Conservation (phyloP, 2,888 invertebrate genomes). For the Cantharis flavilabris region DNA sequence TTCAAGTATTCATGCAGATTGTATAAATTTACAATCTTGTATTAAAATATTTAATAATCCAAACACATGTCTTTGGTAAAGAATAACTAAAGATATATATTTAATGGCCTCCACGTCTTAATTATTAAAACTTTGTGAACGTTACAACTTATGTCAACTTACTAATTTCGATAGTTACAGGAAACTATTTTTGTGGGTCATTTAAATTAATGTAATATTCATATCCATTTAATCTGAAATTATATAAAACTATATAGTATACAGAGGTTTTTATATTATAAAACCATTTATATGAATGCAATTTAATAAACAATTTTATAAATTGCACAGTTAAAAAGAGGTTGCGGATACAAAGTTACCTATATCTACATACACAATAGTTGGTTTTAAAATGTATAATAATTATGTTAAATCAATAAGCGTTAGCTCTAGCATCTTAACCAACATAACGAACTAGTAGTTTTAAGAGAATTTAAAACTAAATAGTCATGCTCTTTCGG, state of each 20-base stretch:
- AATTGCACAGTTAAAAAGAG: neutral
- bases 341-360: too few relatives aligned
- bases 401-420: neutral
- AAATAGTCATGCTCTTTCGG: neutral
- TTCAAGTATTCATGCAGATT: neutral
- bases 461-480: neutral
- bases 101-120: neutral
- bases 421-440: neutral
- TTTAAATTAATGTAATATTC: neutral
- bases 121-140: neutral
- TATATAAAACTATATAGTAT: too few relatives aligned
- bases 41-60: neutral
- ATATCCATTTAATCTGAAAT: neutral
- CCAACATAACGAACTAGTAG: neutral
- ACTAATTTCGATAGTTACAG: neutral
- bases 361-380: neutral
- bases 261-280: too few relatives aligned
- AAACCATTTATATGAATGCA: too few relatives aligned
- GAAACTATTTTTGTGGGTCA: neutral
- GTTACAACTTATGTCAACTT: neutral
- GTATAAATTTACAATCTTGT: slow-evolving; percentile 5
- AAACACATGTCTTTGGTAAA: neutral
- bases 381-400: neutral
- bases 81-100: neutral
- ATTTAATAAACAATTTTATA: neutral